Evolutionary conservation across 2,113 vertebrate genomes (phyloP), one percentile per base, ranked within the genome.

Genomic region (Marcusenius ussheri): DNA sequence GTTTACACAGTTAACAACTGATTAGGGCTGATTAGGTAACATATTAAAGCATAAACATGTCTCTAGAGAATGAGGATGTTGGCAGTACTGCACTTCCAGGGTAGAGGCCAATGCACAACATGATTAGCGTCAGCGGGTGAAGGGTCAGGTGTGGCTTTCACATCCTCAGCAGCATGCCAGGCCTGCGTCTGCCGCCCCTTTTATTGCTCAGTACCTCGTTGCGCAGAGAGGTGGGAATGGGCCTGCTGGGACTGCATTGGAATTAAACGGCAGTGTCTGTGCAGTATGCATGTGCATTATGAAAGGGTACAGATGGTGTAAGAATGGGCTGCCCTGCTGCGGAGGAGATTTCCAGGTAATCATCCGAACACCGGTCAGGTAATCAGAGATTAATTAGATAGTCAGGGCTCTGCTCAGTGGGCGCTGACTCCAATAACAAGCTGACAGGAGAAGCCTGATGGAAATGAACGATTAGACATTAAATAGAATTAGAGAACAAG

Each of bases 301-400:
- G 62, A 31, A 70, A 31, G 27, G 62, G 27, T 5, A 31, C 62
- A 70, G 62, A 70, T 70, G 62, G 62, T 70, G 62, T 70, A 70
- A 70, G 27, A 70, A 70, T 70, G 62, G 62, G 56, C 3, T 31
- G 62, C 62, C 62, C 74, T 80, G 46, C 83, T 49, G 58, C 1
- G 24, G 58, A 62, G n/a, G 42, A 15, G 62, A 46, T 89, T 74
- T 89, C 46, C 62, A 74, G 88, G 62, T 74, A 77, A 74, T 89
- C 58, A 89, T 50, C 42, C 31, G 42, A 89, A 74, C 62, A 17
- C 45, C 27, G 17, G 45, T 89, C 88, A 77, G 46, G 46, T 89
- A 74, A 88, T 88, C 87, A 70, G 39, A n/a, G 58, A 35, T 66
- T 74, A 11, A 35, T 66, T 74, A 21, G 42, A 17, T 47, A 50